A percentile compares a stretch with the other conserved stretches of the same genome.
These are phyloP conservation scores for Dolichotis patagonum DNA, from an alignment of 2,113 vertebrate genomes.

Conservation along the genomic window DNA sequence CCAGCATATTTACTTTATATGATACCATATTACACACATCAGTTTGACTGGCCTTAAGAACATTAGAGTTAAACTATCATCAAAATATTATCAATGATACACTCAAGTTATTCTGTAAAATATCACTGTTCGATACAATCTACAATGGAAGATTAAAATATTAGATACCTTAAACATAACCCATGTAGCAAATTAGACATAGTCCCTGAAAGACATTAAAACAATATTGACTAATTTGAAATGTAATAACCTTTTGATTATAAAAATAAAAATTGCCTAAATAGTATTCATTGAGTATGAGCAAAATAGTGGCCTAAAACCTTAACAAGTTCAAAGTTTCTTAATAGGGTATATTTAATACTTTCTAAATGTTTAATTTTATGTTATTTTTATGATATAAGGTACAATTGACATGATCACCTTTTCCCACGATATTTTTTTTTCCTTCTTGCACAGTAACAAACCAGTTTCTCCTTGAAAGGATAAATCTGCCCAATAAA, in stretches of 20 bases:
- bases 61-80: conserved; percentile 75
- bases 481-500: background rate
- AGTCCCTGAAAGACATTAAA: conserved; percentile 73
- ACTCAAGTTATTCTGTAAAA: conserved; percentile 80
- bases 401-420: background rate
- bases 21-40: conserved; percentile 67
- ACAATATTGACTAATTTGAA: conserved; percentile 47
- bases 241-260: background rate
- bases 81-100: conserved; percentile 81
- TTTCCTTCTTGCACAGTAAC: background rate
- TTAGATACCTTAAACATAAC: conserved; percentile 78
- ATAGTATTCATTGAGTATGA: background rate
- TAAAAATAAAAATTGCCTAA: background rate
- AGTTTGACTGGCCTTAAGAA: conserved; percentile 77
- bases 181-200: conserved; percentile 65
- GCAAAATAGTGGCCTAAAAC: background rate
- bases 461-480: background rate
- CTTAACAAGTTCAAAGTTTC: background rate
- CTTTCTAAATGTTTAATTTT: background rate
- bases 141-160: conserved; percentile 78
- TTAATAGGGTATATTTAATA: background rate
- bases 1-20: conserved; percentile 73
- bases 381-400: background rate
- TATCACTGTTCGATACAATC: conserved; percentile 73
- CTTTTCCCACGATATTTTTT: background rate